Percentiles rank a stretch among this genome's conserved stretches.
Evolutionary conservation across 2,797 vertebrate species (phyloP).

Genomic region (Coracias cyanogaster): DNA sequence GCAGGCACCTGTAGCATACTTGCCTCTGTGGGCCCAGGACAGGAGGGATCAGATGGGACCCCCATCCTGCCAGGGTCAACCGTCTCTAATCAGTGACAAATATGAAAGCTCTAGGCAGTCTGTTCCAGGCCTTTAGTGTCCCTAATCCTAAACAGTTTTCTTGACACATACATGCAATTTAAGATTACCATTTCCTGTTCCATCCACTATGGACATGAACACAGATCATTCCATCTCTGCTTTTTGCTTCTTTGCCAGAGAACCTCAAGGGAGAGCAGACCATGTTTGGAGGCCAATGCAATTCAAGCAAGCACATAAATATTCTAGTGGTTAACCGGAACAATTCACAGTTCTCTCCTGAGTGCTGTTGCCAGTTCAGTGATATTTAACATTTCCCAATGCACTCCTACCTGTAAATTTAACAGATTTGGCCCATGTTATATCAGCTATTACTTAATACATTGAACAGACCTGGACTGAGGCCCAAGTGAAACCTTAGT

Average conservation of each 20-base stretch:
- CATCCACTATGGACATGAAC: background rate
- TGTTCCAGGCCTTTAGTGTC: background rate
- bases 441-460: background rate
- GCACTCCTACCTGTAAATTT: background rate
- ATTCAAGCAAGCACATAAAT: background rate
- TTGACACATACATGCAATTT: background rate
- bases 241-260: background rate
- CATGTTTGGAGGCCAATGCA: background rate
- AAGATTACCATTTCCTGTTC: background rate
- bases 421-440: background rate
- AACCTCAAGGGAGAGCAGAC: rapidly evolving
- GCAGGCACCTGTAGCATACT: background rate
- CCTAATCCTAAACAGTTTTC: background rate
- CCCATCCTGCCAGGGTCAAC: background rate
- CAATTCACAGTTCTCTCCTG: background rate
- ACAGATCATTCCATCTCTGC: background rate
- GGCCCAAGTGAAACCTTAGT: background rate
- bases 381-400: background rate
- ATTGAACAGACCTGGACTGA: background rate
- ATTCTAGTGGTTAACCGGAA: background rate
- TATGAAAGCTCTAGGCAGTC: background rate
- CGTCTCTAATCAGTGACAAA: background rate
- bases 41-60: background rate
- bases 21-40: background rate
- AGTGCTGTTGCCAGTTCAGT: background rate